A percentile compares a stretch with the other conserved stretches of the same genome.
Conservation (phyloP, 2,797 vertebrate genomes). For the Tolypeutes matacus region DNA sequence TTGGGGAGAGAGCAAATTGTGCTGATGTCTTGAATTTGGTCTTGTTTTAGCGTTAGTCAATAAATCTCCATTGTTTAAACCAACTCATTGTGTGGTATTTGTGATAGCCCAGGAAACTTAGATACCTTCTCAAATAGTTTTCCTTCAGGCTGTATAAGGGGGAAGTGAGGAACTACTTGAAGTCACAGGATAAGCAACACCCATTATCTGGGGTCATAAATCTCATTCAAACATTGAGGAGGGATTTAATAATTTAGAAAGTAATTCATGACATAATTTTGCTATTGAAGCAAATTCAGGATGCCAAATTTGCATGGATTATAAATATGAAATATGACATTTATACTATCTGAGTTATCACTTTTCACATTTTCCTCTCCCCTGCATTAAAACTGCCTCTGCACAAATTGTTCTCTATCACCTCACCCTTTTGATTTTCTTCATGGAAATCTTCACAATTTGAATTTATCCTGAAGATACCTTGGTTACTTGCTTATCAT, state of each 20-base stretch:
- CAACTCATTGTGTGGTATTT: too few relatives aligned
- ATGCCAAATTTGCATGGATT: not conserved
- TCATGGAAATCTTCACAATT: not conserved
- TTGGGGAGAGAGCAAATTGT: too few relatives aligned
- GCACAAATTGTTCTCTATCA: not conserved
- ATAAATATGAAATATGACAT: not conserved
- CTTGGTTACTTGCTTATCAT: not conserved
- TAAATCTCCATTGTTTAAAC: too few relatives aligned
- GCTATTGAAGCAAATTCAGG: not conserved
- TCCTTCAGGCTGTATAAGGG: not conserved
- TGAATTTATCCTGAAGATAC: not conserved
- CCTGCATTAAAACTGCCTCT: not conserved
- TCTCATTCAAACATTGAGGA: not conserved
- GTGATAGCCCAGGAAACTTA: too few relatives aligned
- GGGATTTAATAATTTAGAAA: not conserved
- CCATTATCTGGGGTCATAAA: not conserved
- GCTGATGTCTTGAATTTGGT: too few relatives aligned
- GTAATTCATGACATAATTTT: not conserved
- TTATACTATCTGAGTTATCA: not conserved
- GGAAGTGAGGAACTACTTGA: not conserved
- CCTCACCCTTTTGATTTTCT: not conserved
- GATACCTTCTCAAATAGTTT: not conserved
- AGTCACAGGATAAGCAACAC: not conserved
- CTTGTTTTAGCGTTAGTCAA: too few relatives aligned
- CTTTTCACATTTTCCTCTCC: not conserved